phyloP scores from a whole-genome alignment of 2,888 invertebrate genomes.

The Cenopis cana region DNA sequence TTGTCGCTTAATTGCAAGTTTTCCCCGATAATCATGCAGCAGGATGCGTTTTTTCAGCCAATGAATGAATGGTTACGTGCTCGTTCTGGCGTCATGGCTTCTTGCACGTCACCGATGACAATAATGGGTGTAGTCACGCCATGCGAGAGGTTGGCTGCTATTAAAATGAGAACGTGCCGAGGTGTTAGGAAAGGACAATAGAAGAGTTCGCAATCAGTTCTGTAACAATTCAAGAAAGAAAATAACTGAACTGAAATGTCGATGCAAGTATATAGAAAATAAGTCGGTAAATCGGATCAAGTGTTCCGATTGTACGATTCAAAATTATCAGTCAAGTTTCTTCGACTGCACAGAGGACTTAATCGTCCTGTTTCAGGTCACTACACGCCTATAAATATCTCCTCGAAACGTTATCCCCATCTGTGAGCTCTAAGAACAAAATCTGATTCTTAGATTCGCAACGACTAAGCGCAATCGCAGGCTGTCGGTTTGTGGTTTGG shows the following conservation, averaged over 20 bases:
- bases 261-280: not conserved
- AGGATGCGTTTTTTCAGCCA: conserved; percentile 64
- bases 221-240: not conserved
- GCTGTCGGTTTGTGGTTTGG: too few species aligned
- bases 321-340: too few species aligned
- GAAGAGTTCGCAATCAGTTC: not conserved
- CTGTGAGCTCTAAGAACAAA: too few species aligned
- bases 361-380: too few species aligned
- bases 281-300: too few species aligned
- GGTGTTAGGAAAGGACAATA: conserved; percentile 45
- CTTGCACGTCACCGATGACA: conserved; percentile 73
- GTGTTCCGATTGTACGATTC: too few species aligned
- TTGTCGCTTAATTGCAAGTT: conserved; percentile 22
- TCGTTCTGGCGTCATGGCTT: conserved; percentile 70
- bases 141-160: conserved; percentile 46
- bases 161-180: conserved; percentile 48
- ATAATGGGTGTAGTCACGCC: conserved; percentile 67
- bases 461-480: too few species aligned
- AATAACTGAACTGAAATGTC: not conserved
- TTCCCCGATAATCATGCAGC: conserved; percentile 57
- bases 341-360: too few species aligned
- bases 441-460: too few species aligned
- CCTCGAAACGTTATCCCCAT: too few species aligned
- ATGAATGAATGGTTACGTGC: conserved; percentile 70
- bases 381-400: too few species aligned